Evolutionary conservation across 2,888 invertebrate genomes (phyloP), one percentile per base, ranked within the genome.

Genomic region (Pyralis farinalis): DNA sequence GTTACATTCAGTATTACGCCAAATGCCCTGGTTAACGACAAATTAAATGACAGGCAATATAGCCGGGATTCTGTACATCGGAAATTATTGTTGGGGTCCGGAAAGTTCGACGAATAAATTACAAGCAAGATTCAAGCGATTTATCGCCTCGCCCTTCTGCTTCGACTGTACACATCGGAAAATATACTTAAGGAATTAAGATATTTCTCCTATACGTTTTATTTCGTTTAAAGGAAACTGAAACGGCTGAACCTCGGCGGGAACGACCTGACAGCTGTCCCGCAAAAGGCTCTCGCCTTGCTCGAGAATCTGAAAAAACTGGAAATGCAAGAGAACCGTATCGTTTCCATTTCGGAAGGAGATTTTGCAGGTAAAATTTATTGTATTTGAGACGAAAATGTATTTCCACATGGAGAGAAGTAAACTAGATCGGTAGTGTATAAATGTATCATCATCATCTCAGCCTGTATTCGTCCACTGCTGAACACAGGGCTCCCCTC

Each of bases 261-360:
- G 41, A 97, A 97, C 72, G 93, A 94, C 48, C 82, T 97, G 63
- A 91, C 92, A 25, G 87, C 91, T 7, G 92, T 97, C 34, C 97
- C 97, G 8, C 95, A 95, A 59, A 92, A 93, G 64, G 93, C 97
- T 0, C 91, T 97, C n/a, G 93, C 94, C 0, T 91, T 94, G 44
- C 86, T 97, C 52, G 94, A 94, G 63, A 95, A 93, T 58, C 81
- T 97, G 53, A 95, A 94, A 75, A 97, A 95, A 65, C 90, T 97
- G 35, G 97, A 97, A 80, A 93, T 97, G 88, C 96, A 96, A 66
- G 96, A 96, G 69, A 97, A 97, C 71, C 91, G 92, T 51, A 95
- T 97, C 45, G 89, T 92, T 30, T 83, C 91, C 21, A 96, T 97
- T 51, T 85, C 91, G 32, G 96, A 96, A 68, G 95, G 95, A 25